These are phyloP conservation scores for Spondyliosoma cantharus DNA, from an alignment of 2,797 vertebrate genomes.

Conservation along the genomic window DNA sequence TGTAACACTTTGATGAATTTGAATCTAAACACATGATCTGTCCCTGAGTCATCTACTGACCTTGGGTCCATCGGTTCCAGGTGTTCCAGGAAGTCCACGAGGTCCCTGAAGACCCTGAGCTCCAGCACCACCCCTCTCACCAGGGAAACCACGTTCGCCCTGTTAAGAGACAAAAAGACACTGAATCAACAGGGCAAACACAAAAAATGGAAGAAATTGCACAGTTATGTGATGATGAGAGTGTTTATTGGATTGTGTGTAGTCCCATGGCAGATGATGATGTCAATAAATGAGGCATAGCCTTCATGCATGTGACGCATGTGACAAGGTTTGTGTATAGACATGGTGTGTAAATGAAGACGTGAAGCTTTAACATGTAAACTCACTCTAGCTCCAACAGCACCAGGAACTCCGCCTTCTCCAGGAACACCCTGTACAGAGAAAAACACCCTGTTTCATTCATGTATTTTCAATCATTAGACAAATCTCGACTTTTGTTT, in stretches of 20 bases:
- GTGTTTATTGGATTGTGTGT: background rate
- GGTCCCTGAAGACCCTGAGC: slow-evolving; percentile 93
- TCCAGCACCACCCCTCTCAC: slow-evolving; percentile 94
- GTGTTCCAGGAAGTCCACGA: slow-evolving; percentile 95
- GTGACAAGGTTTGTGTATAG: background rate
- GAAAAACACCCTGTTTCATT: slow-evolving; percentile 23
- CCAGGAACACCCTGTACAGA: slow-evolving; percentile 91
- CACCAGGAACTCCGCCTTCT: slow-evolving; percentile 91
- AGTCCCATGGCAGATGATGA: background rate
- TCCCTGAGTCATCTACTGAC: slow-evolving; percentile 75
- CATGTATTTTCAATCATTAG: background rate
- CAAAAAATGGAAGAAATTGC: background rate
- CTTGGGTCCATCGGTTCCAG: slow-evolving; percentile 97
- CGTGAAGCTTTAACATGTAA: slow-evolving; percentile 3
- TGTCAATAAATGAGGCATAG: no score
- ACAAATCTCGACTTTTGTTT: background rate
- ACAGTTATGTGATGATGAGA: background rate
- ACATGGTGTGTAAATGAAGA: background rate
- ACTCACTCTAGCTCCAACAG: slow-evolving; percentile 94
- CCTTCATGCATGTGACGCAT: background rate
- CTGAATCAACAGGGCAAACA: slow-evolving; percentile 17
- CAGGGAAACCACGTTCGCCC: slow-evolving; percentile 98
- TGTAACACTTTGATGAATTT: background rate
- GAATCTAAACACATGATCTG: background rate
- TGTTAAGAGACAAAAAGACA: slow-evolving; percentile 66